Conservation (phyloP, 2,888 invertebrate genomes). For the Plagiodera versicolora region DNA sequence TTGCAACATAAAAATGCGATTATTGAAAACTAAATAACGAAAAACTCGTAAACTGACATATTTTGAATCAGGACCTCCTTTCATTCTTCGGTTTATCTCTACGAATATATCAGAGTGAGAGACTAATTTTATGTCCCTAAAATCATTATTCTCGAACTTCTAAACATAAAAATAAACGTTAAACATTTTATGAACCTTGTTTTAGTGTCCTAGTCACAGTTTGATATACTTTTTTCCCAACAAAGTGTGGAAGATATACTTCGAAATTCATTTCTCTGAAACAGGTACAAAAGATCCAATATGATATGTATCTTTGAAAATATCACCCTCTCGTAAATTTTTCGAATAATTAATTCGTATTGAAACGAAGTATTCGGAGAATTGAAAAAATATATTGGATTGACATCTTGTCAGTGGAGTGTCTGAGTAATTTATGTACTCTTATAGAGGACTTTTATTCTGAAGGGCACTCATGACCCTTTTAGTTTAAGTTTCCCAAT, state of each 20-base stretch:
- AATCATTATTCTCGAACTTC: slow-evolving; percentile 43
- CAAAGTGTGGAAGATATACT: slow-evolving; percentile 37
- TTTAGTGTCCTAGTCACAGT: slow-evolving; percentile 36
- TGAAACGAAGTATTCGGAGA: too few species aligned
- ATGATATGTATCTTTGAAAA: not conserved
- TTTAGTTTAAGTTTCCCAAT: too few species aligned
- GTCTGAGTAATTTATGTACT: too few species aligned
- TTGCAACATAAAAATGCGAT: not conserved
- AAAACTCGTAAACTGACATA: slow-evolving; percentile 29
- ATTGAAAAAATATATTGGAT: too few species aligned
- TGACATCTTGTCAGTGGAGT: too few species aligned
- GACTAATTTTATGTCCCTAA: slow-evolving; percentile 41
- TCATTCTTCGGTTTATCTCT: slow-evolving; percentile 35
- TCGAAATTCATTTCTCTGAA: slow-evolving; percentile 15
- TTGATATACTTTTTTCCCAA: slow-evolving; percentile 36
- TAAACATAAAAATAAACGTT: slow-evolving; percentile 43
- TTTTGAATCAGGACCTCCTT: slow-evolving; percentile 25
- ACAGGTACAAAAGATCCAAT: not conserved
- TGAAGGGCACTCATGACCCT: too few species aligned
- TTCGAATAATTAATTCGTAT: not conserved
- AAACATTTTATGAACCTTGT: slow-evolving; percentile 40
- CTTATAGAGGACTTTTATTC: too few species aligned
- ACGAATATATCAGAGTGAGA: slow-evolving; percentile 39
- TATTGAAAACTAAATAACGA: slow-evolving; percentile 12
- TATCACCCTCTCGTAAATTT: too few species aligned